Evolutionary conservation across 2,888 invertebrate genomes (phyloP).

Genomic region (Sarcophaga rosellei): DNA sequence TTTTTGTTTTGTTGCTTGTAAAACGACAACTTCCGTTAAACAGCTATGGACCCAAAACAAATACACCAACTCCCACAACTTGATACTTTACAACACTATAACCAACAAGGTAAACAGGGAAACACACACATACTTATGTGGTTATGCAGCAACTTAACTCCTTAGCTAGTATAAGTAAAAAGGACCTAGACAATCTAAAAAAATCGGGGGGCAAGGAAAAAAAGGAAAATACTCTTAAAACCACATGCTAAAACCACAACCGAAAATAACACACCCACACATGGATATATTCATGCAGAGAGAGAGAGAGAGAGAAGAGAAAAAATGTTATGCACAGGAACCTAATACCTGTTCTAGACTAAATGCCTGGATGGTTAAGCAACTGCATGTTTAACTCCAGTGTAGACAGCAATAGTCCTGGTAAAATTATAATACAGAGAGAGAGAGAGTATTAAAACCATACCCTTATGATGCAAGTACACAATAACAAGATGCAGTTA

Average conservation of each 20-base stretch:
- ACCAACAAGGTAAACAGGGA: conserved; percentile 34
- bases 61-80: background rate
- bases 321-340: background rate
- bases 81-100: background rate
- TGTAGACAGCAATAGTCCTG: conserved; percentile 45
- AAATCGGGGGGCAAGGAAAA: background rate
- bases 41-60: conserved; percentile 24
- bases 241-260: conserved; percentile 63
- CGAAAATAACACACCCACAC: background rate
- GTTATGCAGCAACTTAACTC: background rate
- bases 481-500: background rate
- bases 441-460: conserved; percentile 46
- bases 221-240: conserved; percentile 44
- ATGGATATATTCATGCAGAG: no score
- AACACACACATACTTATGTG: background rate
- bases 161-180: background rate
- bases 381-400: conserved; percentile 23
- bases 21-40: conserved; percentile 68
- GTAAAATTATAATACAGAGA: conserved; percentile 32
- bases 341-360: conserved; percentile 24
- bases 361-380: conserved; percentile 22
- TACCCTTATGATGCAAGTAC: background rate
- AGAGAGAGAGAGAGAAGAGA: background rate
- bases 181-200: no score
- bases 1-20: background rate